These are phyloP conservation scores for Calliopsis andreniformis DNA, from an alignment of 1,140 invertebrate genomes.

Conservation along the genomic window DNA sequence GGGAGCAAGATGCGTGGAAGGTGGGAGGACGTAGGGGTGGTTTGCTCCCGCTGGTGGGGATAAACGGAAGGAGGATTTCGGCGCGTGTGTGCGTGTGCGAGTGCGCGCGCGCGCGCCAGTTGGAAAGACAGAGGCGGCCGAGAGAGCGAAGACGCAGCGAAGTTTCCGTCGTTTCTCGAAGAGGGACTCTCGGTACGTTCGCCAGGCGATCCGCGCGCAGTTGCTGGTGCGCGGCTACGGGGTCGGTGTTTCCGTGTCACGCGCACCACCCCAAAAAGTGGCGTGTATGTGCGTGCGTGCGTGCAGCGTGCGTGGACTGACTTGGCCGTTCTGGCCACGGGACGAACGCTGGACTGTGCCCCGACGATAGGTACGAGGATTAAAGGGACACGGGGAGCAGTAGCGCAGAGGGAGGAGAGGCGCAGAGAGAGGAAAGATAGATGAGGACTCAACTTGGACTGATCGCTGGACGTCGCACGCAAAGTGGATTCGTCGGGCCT, in stretches of 20 bases:
- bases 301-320: conserved; percentile 39
- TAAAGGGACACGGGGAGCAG: not conserved
- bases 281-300: conserved; percentile 48
- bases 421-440: not conserved
- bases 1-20: conserved; percentile 12
- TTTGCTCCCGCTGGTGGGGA: not conserved
- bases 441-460: not conserved
- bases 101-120: conserved; percentile 43
- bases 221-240: conserved; percentile 58
- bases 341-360: conserved; percentile 16
- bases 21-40: not conserved
- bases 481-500: conserved; percentile 55
- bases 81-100: conserved; percentile 26
- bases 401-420: not conserved
- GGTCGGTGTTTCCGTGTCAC: conserved; percentile 55
- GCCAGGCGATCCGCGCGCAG: conserved; percentile 59
- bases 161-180: conserved; percentile 58
- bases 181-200: conserved; percentile 59
- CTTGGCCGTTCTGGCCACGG: conserved; percentile 29
- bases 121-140: conserved; percentile 44
- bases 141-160: conserved; percentile 55
- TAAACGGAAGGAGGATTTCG: conserved; percentile 27
- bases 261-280: conserved; percentile 37
- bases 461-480: conserved; percentile 4
- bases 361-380: not conserved